Conservation (phyloP, 2,113 vertebrate genomes). For the Columbina picui region DNA sequence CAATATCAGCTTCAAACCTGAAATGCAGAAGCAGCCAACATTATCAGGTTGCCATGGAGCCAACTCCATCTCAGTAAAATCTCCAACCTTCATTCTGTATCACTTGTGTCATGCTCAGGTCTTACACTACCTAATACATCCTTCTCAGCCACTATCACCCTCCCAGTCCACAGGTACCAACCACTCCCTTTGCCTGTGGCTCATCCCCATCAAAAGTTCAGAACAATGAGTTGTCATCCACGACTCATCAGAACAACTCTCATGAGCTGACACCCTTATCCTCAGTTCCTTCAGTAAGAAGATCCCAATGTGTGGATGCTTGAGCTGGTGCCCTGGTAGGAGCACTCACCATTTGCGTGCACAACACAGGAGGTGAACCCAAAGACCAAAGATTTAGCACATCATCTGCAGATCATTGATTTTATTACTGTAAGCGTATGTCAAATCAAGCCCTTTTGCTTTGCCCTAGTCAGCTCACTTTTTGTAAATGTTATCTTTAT, state of each 20-base stretch:
- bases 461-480: background rate
- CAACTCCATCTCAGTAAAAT: background rate
- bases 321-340: background rate
- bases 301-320: background rate
- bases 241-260: background rate
- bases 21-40: background rate
- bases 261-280: background rate
- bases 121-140: background rate
- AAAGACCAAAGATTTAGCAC: background rate
- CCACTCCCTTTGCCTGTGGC: accelerated
- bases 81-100: background rate
- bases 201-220: background rate
- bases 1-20: background rate
- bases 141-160: background rate
- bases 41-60: background rate
- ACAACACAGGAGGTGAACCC: accelerated
- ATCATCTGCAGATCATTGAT: background rate
- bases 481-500: background rate
- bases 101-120: background rate
- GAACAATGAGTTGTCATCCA: background rate
- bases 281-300: background rate
- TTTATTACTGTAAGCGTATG: background rate
- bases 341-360: background rate
- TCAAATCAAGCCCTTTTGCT: background rate
- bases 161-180: background rate